Base-by-base conservation (phyloP, 1,140 invertebrate species). In the Subanguina moxae region DNA sequence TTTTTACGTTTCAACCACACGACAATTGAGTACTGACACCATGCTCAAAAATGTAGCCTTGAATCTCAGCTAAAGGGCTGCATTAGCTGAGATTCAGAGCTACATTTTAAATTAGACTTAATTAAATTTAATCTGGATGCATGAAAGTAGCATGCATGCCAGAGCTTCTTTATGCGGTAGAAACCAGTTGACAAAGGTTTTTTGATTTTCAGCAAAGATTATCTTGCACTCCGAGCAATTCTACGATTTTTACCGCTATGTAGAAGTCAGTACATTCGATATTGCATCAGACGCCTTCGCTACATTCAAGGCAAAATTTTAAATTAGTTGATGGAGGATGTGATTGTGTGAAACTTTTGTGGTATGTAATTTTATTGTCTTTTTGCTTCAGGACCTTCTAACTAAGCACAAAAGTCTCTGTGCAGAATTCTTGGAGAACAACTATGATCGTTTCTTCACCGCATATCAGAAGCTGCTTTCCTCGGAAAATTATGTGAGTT, bases 231-330 rank as follows among this genome's bases (percentile, higher is more conserved):
- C 92, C 63, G 91, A 94, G 77, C 92, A 97, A 83, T 98, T 98
- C 88, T 98, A 95, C 84, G 93, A 97, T 86, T 99, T 99, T 87
- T 99, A 98, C 86, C 89, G 90, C 86, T 99, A 97, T 86, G 96
- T 99, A 80, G 95, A 99, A 88, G 91, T 97, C 68, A 97, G 94
- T 65, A 97, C 94, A 67, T 99, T 99, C 88, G 96, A 99, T 87
- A 98, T 99, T 83, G 95, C 96, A 83, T 97, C 94, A 73, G 96
- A 99, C 90, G 96, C 95, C 84, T 99, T 99, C 87, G 94, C 94
- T 83, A 98, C 96, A 68, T 99, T 99, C 88, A 98, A 98, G 89
- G 93, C 94, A 84, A 72, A 67, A 73, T 56, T 0, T 56, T 57
- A 13, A 28, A 21, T 74, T 65, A 25, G 32, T 21, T 46, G 27